Percentiles rank a stretch among this genome's conserved stretches.
Evolutionary conservation across 2,113 vertebrate species (phyloP).

Genomic region (Neogale vison): DNA sequence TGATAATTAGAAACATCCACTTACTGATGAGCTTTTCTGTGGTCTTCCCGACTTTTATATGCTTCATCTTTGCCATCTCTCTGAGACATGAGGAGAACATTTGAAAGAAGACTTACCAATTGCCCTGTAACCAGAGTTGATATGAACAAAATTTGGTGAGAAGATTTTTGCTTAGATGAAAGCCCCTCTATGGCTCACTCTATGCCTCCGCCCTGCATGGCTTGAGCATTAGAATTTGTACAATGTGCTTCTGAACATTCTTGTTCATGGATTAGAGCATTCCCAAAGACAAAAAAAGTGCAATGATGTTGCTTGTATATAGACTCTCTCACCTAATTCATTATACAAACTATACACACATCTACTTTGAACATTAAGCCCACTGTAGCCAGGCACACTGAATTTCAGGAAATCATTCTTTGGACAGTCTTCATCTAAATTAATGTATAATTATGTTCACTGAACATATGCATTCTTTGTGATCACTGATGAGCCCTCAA

Average conservation of each 20-base stretch:
- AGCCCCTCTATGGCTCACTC: not conserved
- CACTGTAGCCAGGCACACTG: not conserved
- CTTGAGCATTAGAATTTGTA: slow-evolving; percentile 13
- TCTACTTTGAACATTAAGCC: not conserved
- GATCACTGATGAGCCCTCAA: not conserved
- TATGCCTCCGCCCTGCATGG: not conserved
- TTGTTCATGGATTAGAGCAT: slow-evolving; percentile 4
- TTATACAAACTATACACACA: not conserved
- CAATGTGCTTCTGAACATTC: not conserved
- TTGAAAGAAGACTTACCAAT: not conserved
- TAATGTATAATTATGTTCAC: slow-evolving; percentile 42
- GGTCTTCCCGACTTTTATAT: not conserved
- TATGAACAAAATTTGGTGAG: not conserved
- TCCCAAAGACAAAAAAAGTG: not conserved
- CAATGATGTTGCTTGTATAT: not conserved
- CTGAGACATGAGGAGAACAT: slow-evolving; percentile 4
- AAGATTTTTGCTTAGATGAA: not conserved
- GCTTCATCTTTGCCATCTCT: not conserved
- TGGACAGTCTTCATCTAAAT: slow-evolving; percentile 30
- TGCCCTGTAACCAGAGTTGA: not conserved
- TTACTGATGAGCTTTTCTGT: not conserved
- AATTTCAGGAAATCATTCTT: slow-evolving; percentile 52
- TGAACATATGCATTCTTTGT: slow-evolving; percentile 33
- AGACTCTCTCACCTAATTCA: not conserved
- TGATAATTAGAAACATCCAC: not conserved